phyloP scores from a whole-genome alignment of 2,113 vertebrate species.

The Podiceps cristatus region DNA sequence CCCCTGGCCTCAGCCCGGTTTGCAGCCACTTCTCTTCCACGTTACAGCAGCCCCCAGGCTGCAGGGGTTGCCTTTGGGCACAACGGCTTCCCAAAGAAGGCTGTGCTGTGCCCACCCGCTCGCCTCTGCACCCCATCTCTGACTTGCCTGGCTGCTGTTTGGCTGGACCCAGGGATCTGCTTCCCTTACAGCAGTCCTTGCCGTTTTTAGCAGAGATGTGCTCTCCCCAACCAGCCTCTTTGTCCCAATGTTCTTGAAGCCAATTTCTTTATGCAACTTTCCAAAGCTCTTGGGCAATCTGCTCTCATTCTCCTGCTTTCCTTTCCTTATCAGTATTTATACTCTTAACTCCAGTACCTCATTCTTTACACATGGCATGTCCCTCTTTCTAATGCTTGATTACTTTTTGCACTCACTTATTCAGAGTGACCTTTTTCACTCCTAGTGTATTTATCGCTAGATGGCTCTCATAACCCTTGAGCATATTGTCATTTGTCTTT shows the following conservation, averaged over 20 bases:
- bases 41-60: neutral
- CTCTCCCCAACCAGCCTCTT: neutral
- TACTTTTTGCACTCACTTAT: slow-evolving; percentile 64
- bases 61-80: neutral
- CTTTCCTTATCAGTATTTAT: slow-evolving; percentile 41
- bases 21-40: neutral
- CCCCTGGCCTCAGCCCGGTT: neutral
- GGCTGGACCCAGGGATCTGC: neutral
- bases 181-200: neutral
- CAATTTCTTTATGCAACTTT: slow-evolving; percentile 33
- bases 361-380: slow-evolving; percentile 55
- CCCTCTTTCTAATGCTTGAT: slow-evolving; percentile 68
- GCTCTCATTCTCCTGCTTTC: slow-evolving; percentile 42
- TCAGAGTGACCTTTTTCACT: slow-evolving; percentile 63
- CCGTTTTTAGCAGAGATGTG: neutral
- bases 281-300: slow-evolving; percentile 24
- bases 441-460: slow-evolving; percentile 56
- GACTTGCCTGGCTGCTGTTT: neutral
- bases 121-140: accelerated
- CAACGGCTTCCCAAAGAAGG: neutral
- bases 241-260: slow-evolving; percentile 24
- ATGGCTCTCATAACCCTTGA: slow-evolving; percentile 66
- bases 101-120: neutral
- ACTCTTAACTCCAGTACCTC: slow-evolving; percentile 38
- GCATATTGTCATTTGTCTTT: slow-evolving; percentile 71